A percentile compares a stretch with the other conserved stretches of the same genome.
These are phyloP conservation scores for Aphelocoma californica DNA, from an alignment of 2,797 vertebrate genomes.

Conservation along the genomic window DNA sequence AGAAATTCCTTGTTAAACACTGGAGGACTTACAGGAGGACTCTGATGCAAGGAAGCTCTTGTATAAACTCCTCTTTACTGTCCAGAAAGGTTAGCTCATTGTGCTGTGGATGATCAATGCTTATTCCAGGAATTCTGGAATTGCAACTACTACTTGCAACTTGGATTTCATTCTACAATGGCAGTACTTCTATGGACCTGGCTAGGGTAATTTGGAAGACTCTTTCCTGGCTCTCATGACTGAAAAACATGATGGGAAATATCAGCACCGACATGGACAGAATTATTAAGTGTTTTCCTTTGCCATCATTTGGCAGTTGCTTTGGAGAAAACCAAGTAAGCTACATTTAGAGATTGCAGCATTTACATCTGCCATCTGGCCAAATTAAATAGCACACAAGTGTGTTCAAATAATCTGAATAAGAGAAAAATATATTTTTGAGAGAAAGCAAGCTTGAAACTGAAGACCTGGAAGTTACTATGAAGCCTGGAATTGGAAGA, in stretches of 20 bases:
- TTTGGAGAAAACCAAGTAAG: neutral
- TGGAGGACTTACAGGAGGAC: neutral
- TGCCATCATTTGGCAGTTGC: neutral
- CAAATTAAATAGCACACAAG: neutral
- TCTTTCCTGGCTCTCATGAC: neutral
- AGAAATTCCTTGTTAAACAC: neutral
- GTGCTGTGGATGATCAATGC: neutral
- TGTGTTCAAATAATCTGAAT: neutral
- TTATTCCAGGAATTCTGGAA: neutral
- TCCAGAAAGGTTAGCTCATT: neutral
- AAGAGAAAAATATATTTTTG: neutral
- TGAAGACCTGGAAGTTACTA: neutral
- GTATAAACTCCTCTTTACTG: neutral
- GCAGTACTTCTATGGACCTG: neutral
- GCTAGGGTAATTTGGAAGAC: neutral
- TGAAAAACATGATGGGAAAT: neutral
- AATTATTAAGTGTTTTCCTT: neutral
- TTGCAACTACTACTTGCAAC: neutral
- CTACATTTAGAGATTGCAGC: neutral
- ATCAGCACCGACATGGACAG: neutral
- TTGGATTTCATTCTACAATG: slow-evolving; percentile 18
- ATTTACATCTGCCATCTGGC: neutral
- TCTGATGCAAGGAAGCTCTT: neutral
- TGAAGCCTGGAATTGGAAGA: neutral
- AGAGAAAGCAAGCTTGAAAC: neutral